Percentiles rank a stretch among this genome's conserved stretches.
Conservation (phyloP, 2,113 vertebrate species). For the Rhagologus leucostigma region DNA sequence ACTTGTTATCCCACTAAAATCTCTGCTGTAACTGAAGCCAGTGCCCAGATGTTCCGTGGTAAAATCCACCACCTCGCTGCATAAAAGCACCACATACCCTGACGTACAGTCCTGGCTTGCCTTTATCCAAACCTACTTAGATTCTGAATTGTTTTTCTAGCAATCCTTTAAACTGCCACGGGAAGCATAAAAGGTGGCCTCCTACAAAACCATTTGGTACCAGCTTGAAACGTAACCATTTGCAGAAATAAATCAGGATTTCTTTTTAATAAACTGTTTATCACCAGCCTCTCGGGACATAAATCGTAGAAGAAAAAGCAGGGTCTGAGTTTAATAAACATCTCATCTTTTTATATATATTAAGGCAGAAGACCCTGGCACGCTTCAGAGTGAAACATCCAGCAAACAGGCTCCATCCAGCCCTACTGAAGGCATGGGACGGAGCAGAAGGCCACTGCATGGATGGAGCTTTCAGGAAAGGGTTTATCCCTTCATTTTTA, state of each 20-base stretch:
- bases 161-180: constrained; percentile 32
- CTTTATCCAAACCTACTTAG: background rate
- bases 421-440: fast-evolving
- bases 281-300: background rate
- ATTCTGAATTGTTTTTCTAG: constrained; percentile 37
- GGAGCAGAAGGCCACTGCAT: background rate
- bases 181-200: constrained; percentile 24
- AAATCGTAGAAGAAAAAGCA: background rate
- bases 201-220: background rate
- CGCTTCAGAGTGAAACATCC: background rate
- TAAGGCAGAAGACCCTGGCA: background rate
- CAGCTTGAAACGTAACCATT: background rate
- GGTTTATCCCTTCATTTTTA: background rate
- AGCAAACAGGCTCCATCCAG: background rate
- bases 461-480: background rate
- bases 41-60: constrained; percentile 54
- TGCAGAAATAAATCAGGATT: constrained; percentile 50
- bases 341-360: background rate
- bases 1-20: constrained; percentile 45
- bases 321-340: constrained; percentile 24
- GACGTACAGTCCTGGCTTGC: background rate
- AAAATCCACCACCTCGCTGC: background rate
- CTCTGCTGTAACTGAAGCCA: constrained; percentile 47
- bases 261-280: constrained; percentile 51
- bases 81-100: background rate